Evolutionary conservation across 2,797 vertebrate species (phyloP), one percentile per base, ranked within the genome.

Genomic region (Labroides dimidiatus): DNA sequence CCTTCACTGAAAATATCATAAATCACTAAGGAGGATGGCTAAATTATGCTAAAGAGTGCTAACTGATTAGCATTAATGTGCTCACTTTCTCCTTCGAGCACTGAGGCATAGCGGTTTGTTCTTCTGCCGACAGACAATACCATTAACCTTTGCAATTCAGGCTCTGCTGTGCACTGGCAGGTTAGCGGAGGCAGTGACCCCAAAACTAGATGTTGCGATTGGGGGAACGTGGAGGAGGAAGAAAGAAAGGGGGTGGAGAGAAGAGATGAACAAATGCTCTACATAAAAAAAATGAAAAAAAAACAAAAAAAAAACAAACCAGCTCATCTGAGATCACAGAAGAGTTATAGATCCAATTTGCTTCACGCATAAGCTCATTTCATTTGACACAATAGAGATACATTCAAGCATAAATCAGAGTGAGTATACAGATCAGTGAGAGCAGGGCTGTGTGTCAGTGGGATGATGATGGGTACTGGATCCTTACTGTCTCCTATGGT

Each of bases 91-190:
- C 82, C 78, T 76, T 59, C 33, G 54, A 75, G 83, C 85, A 10
- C 70, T 67, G 83, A 85, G 78, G 91, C 88, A 68, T 84, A 69
- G 89, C 89, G 69, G 82, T 75, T 79, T 80, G 85, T 82, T 79
- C 88, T 74, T 77, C 82, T 72, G 80, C 87, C 95, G 93, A 95
- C 92, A 95, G 96, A 96, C 96, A 96, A 97, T 95, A 96, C 95
- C 96, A 99, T 98, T 99, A 99, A 99, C 97, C 97, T 99, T 96
- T 97, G 96, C 95, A 96, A 97, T 96, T 96, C 94, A 95, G 94
- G 93, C 96, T 92, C 93, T 82, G 94, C 92, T 78, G 93, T 91
- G 93, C 84, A 88, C 87, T 87, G 93, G 68, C 94, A 75, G 91
- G 80, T 92, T 95, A 94, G 95, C 93, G 89, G 94, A 96, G 89